These are phyloP conservation scores for Loxodonta africana DNA, from an alignment of 2,113 vertebrate species.

Conservation along the genomic window DNA sequence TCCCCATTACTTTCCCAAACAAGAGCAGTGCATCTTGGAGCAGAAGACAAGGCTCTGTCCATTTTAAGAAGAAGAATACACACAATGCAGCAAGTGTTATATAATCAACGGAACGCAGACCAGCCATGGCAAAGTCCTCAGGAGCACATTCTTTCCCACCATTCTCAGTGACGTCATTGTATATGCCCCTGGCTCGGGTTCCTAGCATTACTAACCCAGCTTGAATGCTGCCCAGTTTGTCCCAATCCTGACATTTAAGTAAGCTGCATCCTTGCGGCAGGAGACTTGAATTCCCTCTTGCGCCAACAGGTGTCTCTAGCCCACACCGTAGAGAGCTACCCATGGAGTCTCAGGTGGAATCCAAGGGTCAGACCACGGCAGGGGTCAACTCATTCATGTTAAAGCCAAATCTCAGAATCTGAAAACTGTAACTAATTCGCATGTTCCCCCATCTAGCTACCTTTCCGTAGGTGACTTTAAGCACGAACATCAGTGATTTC, in stretches of 20 bases:
- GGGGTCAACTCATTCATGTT: not conserved
- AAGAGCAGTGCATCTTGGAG: constrained; percentile 34
- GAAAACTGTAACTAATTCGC: not conserved
- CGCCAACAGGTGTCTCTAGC: not conserved
- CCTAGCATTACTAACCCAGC: constrained; percentile 18
- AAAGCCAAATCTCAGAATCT: not conserved
- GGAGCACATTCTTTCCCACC: constrained; percentile 69
- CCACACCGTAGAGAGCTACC: not conserved
- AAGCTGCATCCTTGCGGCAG: constrained; percentile 47
- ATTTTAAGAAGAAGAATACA: constrained; percentile 84
- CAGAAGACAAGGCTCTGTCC: constrained; percentile 76
- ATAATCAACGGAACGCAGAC: constrained; percentile 66
- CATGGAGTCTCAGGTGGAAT: not conserved
- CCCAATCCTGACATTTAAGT: constrained; percentile 63
- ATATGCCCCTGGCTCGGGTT: constrained; percentile 62
- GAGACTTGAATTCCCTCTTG: not conserved
- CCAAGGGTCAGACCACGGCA: not conserved
- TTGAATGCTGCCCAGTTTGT: constrained; percentile 19
- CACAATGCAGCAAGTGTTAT: constrained; percentile 8
- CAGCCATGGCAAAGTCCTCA: constrained; percentile 41
- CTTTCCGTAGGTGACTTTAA: not conserved
- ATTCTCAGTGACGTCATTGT: constrained; percentile 68
- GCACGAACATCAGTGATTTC: not conserved
- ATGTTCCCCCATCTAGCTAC: not conserved
- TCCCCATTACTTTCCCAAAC: constrained; percentile 64